Conservation (phyloP, 2,113 vertebrate genomes). For the Spermophilus dauricus region DNA sequence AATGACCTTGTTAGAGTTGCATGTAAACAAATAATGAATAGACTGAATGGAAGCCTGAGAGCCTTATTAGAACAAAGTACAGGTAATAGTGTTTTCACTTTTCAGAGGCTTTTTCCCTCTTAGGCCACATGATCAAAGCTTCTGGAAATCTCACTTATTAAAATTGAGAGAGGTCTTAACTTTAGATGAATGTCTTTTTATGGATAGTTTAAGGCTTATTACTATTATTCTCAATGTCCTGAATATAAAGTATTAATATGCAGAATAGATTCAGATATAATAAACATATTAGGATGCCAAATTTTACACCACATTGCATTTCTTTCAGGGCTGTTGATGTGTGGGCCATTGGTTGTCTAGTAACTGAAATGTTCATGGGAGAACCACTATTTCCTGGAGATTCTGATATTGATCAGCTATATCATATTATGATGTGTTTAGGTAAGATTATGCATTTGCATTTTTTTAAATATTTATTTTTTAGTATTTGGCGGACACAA, state of each 20-base stretch:
- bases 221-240: neutral
- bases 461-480: neutral
- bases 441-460: constrained; percentile 84
- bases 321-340: constrained; percentile 93
- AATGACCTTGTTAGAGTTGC: neutral
- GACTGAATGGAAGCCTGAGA: neutral
- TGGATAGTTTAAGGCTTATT: neutral
- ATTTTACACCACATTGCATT: neutral
- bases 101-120: constrained; percentile 1
- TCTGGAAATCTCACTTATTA: constrained; percentile 49
- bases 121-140: constrained; percentile 3
- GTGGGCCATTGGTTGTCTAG: constrained; percentile 94
- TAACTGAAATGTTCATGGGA: constrained; percentile 94
- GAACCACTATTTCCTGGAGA: constrained; percentile 95
- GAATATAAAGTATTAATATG: neutral
- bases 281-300: neutral
- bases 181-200: constrained; percentile 13
- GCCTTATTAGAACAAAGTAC: constrained; percentile 42
- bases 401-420: constrained; percentile 96
- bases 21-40: neutral
- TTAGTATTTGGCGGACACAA: no score
- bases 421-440: constrained; percentile 93
- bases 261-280: neutral
- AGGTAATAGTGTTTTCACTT: constrained; percentile 1
- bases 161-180: constrained; percentile 16